Base-by-base conservation (phyloP, 1,140 invertebrate species). In the Laodelphax striatellus region DNA sequence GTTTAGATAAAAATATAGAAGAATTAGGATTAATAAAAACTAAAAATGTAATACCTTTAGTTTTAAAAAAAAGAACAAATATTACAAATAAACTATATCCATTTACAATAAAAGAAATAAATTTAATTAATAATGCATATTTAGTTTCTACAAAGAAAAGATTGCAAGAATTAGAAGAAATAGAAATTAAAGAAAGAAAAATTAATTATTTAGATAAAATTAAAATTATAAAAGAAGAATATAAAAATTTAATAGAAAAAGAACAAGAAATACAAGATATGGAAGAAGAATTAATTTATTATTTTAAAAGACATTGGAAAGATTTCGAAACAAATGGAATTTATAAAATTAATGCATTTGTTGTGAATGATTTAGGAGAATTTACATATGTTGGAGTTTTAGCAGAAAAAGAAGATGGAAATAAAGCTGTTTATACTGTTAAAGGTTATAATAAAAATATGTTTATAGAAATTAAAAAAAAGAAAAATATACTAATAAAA, bases 311-410 rank as follows among this genome's bases (percentile, higher is more conserved):
- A 21, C 34, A 21, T 21, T 58, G 56, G 41, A 58, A 58, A 22
- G 38, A 58, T 43, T 44, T 58, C n/a, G 19, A 58, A 22, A 14
- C 21, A 58, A 44, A 28, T 10, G 56, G 19, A 17, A 41, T 9
- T 42, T 50, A 58, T 42, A 58, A 46, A 34, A 46, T 58, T 43
- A 17, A 38, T 58, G 34, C 56, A 46, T 58, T 58, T 58, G 16
- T 41, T 11, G 56, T 50, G 16, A 58, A 58, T 17, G 46, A 50
- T 57, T 38, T 44, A 46, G 42, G 17, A 21, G 16, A 28, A 46
- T 58, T 43, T 50, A 46, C 41, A 50, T 58, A 50, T 58, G 56
- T 44, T 58, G 41, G 56, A 21, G 42, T 58, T 21, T 41, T 56
- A 13, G 55, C 16, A 31, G 55, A 56, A 14, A 56, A 22, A 56